Base-by-base conservation (phyloP, 2,113 vertebrate species). In the Cnemophilus loriae region DNA sequence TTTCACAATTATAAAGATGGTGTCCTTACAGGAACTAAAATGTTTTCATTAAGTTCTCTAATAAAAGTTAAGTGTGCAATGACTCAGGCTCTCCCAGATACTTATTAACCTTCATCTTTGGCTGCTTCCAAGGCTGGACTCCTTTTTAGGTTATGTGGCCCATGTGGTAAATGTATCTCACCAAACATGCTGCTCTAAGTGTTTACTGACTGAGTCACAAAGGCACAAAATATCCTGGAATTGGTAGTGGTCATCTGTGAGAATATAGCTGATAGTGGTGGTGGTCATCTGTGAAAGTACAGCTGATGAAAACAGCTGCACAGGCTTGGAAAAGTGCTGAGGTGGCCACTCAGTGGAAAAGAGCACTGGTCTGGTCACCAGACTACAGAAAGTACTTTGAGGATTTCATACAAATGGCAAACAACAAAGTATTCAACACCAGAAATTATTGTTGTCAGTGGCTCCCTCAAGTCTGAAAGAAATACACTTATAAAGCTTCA, bases 401-500 rank as follows among this genome's bases (percentile, higher is more conserved):
- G 37, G 24, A 46, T 74, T 84, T 91, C 50, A 63, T 67, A 50
- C 8, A 79, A 79, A 85, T 63, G 32, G 33, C 60, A 80, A 75
- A 53, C 23, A 82, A 20, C 35, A 11, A 79, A 69, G 41, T 64
- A 18, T 50, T 64, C 46, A 7, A 3, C 52, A 42, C 39, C 56
- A 74, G 61, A 80, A 69, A 80, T 83, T 30, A 19, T 55, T 32
- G 1, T 82, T 88, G 59, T 76, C 50, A 74, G 44, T 74, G 93
- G 71, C 78, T 91, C 82, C 76, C 50, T 93, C 50, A 86, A 76
- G 71, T 93, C 92, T 94, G 67, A 91, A 77, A 91, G 87, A 90
- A 91, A 77, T 47, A 26, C 11, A 14, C 11, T 73, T 61, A 50
- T 84, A 91, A 91, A 88, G 56, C 30, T 80, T 86, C 3, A 3